A percentile compares a stretch with the other conserved stretches of the same genome.
phyloP scores from a whole-genome alignment of 1,140 invertebrate species.

The Caenorhabditis latens region DNA sequence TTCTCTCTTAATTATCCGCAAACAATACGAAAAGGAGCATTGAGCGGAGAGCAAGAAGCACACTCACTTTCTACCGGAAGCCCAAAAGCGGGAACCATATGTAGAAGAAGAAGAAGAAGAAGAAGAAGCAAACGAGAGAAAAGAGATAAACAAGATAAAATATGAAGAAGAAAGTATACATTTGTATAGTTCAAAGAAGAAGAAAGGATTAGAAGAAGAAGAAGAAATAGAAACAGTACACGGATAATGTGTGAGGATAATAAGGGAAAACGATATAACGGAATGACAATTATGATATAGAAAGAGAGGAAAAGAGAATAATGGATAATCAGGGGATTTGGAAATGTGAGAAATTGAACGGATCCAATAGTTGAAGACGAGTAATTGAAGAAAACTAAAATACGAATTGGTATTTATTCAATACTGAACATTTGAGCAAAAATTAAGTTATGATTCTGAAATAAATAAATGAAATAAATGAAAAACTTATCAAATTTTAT shows the following conservation, averaged over 20 bases:
- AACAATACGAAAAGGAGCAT: constrained; percentile 11
- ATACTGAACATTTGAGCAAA: too few relatives aligned
- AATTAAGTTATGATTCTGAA: too few relatives aligned
- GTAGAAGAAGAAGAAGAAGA: neutral
- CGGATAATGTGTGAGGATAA: constrained; percentile 39
- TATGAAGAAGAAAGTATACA: neutral
- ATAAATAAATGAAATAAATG: too few relatives aligned
- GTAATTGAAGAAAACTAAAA: too few relatives aligned
- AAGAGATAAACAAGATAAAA: constrained; percentile 14
- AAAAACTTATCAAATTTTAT: too few relatives aligned
- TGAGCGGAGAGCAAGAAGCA: constrained; percentile 11
- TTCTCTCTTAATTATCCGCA: constrained; percentile 52
- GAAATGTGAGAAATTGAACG: neutral
- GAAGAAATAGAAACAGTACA: constrained; percentile 1
- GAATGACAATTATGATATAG: constrained; percentile 29
- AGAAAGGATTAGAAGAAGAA: constrained; percentile 6
- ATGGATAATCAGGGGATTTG: constrained; percentile 1
- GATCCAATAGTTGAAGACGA: neutral
- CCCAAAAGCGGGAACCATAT: constrained; percentile 30
- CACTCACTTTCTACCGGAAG: constrained; percentile 12
- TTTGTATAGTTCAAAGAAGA: constrained; percentile 26
- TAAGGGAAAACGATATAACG: neutral
- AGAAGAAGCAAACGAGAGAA: constrained; percentile 1
- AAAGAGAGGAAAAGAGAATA: neutral
- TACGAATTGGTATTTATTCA: too few relatives aligned